Evolutionary conservation across 2,888 invertebrate species (phyloP).

Genomic region (Zaprionus bogoriensis): DNA sequence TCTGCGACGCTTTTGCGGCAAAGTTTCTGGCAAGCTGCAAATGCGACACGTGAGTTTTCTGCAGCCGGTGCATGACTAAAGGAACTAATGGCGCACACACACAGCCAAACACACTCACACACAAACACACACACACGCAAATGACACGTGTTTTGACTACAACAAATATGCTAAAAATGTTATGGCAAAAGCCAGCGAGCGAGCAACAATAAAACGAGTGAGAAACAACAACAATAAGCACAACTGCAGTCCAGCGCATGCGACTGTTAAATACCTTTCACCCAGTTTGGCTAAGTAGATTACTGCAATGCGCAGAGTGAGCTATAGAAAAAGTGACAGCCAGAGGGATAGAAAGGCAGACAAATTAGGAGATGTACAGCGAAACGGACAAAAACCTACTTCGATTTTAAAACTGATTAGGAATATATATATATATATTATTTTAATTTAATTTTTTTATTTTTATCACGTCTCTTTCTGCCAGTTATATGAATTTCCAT

Average conservation of each 20-base stretch:
- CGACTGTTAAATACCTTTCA: no score
- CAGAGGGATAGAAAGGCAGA: no score
- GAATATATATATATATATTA: no score
- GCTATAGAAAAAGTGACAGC: no score
- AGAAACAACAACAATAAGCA: constrained; percentile 25
- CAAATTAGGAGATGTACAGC: no score
- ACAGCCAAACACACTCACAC: constrained; percentile 23
- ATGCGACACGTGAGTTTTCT: constrained; percentile 68
- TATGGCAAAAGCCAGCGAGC: constrained; percentile 65
- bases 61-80: constrained; percentile 64
- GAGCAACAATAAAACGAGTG: background rate
- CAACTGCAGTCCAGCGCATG: background rate
- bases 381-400: no score
- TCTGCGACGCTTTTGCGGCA: constrained; percentile 55
- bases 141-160: constrained; percentile 73
- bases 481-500: no score
- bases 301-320: no score
- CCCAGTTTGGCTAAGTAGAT: no score
- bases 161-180: constrained; percentile 76
- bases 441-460: no score
- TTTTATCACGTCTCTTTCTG: no score
- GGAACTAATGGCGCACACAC: constrained; percentile 63
- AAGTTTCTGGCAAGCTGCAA: constrained; percentile 57
- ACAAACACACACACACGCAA: constrained; percentile 28
- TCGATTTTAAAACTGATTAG: no score